Evolutionary conservation across 1,140 invertebrate genomes (phyloP), one percentile per base, ranked within the genome.

Genomic region (Drosophila mauritiana): DNA sequence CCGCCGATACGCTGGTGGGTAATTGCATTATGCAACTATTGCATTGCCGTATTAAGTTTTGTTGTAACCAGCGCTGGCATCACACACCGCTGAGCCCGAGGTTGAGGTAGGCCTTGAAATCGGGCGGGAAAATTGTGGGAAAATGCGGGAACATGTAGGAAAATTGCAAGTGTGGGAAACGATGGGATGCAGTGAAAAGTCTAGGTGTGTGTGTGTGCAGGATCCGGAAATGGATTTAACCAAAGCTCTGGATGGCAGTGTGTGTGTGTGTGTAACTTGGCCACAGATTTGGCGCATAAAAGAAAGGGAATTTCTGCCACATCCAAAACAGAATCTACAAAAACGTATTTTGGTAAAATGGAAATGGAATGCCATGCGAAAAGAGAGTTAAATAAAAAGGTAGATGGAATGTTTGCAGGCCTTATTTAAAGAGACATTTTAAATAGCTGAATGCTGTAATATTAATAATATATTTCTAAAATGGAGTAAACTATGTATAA

Each of bases 1-100:
- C 58, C 57, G 84, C 68, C 84, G 76, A 88, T 84, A 89, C 80
- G 84, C 48, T 72, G 64, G 77, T 67, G 73, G 85, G 80, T 89
- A 89, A 89, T 89, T 89, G 85, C 80, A 89, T 89, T 89, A 89
- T 89, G 69, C 84, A 89, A 89, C 84, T 89, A 90, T 89, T 83
- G 77, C 84, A 90, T 89, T 80, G 77, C 84, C 62, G 62, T 88
- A 88, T 83, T 88, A 88, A 88, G 84, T 89, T 88, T 88, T 76
- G 75, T 73, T 63, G 65, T 79, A 81, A 83, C 83, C 67, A 68
- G 82, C 40, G 43, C 39, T 42, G 55, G 46, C 56, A 22, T 74
- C 45, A 73, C 52, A 73, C 31, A 73, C 61, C 39, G 40, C 52
- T 72, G 70, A 39, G n/a, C 42, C 61, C 31, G 27, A 51, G 63